These are phyloP conservation scores for Stenurella melanura DNA, from an alignment of 2,888 invertebrate species.

Conservation along the genomic window DNA sequence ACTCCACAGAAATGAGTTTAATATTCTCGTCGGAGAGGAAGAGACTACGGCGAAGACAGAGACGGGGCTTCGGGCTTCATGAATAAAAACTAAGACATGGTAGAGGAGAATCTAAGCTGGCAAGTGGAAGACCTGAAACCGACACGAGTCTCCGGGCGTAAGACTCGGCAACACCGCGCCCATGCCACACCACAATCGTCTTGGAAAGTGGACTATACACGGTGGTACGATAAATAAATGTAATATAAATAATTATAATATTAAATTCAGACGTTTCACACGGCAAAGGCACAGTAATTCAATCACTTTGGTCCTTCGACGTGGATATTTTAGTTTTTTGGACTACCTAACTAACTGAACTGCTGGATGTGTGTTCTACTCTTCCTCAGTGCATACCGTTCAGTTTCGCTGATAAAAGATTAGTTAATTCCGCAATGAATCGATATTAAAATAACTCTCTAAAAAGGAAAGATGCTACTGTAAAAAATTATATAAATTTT, in stretches of 20 bases:
- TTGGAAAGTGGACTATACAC: slow-evolving; percentile 52
- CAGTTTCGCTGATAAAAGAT: too few relatives aligned
- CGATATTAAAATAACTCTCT: too few relatives aligned
- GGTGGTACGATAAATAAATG: slow-evolving; percentile 28
- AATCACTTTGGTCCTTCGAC: neutral
- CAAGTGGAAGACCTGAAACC: slow-evolving; percentile 40
- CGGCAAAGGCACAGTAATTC: neutral
- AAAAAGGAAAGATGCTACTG: too few relatives aligned
- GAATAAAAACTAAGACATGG: slow-evolving; percentile 46
- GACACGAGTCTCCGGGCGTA: slow-evolving; percentile 37
- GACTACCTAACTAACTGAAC: too few relatives aligned
- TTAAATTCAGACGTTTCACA: too few relatives aligned
- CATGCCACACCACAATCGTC: slow-evolving; percentile 44
- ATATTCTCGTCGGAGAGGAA: slow-evolving; percentile 31
- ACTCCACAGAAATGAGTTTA: slow-evolving; percentile 39
- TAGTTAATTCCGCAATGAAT: too few relatives aligned
- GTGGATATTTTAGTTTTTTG: neutral
- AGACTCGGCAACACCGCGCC: slow-evolving; percentile 43
- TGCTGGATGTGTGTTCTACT: too few relatives aligned
- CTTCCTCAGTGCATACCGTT: too few relatives aligned
- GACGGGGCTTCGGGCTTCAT: slow-evolving; percentile 21
- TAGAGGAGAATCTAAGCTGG: slow-evolving; percentile 38
- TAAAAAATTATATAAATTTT: too few relatives aligned
- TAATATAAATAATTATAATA: neutral
- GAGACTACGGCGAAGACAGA: slow-evolving; percentile 28